Percentiles rank a stretch among this genome's conserved stretches.
phyloP scores from a whole-genome alignment of 1,140 invertebrate genomes.

The Caenorhabditis remanei region DNA sequence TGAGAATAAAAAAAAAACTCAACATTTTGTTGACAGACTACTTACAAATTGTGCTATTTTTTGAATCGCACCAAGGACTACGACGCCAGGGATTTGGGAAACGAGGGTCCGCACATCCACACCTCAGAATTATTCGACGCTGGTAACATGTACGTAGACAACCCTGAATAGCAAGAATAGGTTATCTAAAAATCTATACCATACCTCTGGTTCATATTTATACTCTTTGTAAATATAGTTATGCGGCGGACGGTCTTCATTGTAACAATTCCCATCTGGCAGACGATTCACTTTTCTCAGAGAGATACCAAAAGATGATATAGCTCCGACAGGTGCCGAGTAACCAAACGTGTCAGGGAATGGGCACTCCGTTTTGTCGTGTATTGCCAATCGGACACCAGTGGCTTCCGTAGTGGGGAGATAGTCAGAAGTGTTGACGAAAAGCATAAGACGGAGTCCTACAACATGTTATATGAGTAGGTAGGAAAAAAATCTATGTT shows the following conservation, averaged over 20 bases:
- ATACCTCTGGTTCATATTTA: constrained; percentile 76
- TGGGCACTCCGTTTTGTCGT: constrained; percentile 67
- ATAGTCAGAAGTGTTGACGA: constrained; percentile 74
- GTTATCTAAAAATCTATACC: background rate
- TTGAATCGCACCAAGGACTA: constrained; percentile 20
- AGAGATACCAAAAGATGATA: constrained; percentile 73
- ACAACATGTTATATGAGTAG: background rate
- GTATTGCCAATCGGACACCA: constrained; percentile 75
- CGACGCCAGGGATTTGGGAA: constrained; percentile 70
- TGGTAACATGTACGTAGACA: constrained; percentile 77
- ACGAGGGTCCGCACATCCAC: constrained; percentile 74
- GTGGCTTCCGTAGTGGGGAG: constrained; percentile 75
- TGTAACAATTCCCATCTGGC: constrained; percentile 69
- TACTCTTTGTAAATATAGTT: constrained; percentile 74
- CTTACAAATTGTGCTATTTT: constrained; percentile 18
- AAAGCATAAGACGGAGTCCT: constrained; percentile 74
- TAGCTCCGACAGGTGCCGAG: constrained; percentile 71
- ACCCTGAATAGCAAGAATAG: constrained; percentile 64
- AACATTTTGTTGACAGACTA: too few species aligned
- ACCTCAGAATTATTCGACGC: constrained; percentile 69
- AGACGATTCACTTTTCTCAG: constrained; percentile 75
- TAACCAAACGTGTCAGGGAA: constrained; percentile 67
- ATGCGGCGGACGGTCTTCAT: constrained; percentile 63
- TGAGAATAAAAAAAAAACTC: constrained; percentile 15
- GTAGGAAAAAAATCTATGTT: background rate